Conservation (phyloP, 2,797 vertebrate species). For the Micromesistius poutassou region DNA sequence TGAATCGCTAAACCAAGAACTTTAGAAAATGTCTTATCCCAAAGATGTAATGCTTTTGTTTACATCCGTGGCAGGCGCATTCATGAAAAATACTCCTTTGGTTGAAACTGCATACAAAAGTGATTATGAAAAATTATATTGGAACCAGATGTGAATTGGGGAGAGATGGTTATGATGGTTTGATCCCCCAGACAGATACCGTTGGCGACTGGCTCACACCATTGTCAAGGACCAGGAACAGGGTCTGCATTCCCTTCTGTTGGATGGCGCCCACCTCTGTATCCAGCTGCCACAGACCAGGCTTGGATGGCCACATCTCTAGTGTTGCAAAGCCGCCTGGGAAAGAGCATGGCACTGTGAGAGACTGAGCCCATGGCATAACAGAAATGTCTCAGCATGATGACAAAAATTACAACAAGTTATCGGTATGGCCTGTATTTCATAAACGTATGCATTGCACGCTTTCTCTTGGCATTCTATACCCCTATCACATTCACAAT, state of each 20-base stretch:
- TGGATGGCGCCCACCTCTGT: slow-evolving; percentile 86
- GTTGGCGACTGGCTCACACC: slow-evolving; percentile 65
- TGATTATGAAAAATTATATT: not conserved
- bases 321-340: slow-evolving; percentile 87
- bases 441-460: not conserved
- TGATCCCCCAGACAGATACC: not conserved
- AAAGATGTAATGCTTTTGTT: not conserved
- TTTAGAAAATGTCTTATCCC: not conserved
- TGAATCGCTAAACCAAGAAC: not conserved
- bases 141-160: not conserved
- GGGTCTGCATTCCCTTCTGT: slow-evolving; percentile 87
- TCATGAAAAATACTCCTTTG: not conserved
- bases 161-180: not conserved
- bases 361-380: not conserved
- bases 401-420: not conserved
- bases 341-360: slow-evolving; percentile 11
- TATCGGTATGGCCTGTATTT: not conserved
- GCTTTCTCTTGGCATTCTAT: not conserved
- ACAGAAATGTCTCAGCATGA: not conserved
- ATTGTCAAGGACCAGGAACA: slow-evolving; percentile 84
- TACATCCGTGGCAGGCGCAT: not conserved
- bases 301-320: slow-evolving; percentile 88
- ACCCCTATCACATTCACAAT: not conserved
- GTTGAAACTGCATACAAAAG: not conserved
- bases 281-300: slow-evolving; percentile 90